Conservation (phyloP, 1,140 invertebrate species). For the Dryas iulia region DNA sequence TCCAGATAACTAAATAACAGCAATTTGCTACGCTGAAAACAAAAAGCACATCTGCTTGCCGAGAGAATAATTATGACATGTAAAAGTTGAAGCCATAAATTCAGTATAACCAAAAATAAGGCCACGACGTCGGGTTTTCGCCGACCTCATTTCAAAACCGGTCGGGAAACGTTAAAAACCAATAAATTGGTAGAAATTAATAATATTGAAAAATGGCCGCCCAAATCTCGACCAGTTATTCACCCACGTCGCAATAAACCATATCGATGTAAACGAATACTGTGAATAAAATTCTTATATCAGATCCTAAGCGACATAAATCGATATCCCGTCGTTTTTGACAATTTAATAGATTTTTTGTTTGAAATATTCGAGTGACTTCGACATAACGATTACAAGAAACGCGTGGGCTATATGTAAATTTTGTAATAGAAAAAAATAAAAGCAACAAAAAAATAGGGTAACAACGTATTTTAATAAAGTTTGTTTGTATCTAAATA, state of each 20-base stretch:
- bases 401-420: constrained; percentile 18
- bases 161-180: constrained; percentile 23
- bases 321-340: constrained; percentile 42
- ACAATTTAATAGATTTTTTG: constrained; percentile 42
- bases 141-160: constrained; percentile 23
- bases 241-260: constrained; percentile 35
- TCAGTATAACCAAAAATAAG: constrained; percentile 17
- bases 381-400: constrained; percentile 21
- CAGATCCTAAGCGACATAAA: constrained; percentile 37
- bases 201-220: constrained; percentile 17
- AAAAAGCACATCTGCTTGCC: neutral
- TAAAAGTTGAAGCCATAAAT: constrained; percentile 20
- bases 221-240: constrained; percentile 12
- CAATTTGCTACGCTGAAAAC: neutral
- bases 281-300: constrained; percentile 38
- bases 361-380: constrained; percentile 17
- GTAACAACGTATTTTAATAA: neutral
- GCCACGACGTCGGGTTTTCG: constrained; percentile 20
- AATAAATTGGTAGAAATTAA: constrained; percentile 25
- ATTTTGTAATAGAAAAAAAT: constrained; percentile 9
- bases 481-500: too few species aligned
- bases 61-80: constrained; percentile 17
- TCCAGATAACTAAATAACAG: neutral
- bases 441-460: neutral
- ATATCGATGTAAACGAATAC: constrained; percentile 24